Base-by-base conservation (phyloP, 2,797 vertebrate species). In the Hydrocynus forskahlii region DNA sequence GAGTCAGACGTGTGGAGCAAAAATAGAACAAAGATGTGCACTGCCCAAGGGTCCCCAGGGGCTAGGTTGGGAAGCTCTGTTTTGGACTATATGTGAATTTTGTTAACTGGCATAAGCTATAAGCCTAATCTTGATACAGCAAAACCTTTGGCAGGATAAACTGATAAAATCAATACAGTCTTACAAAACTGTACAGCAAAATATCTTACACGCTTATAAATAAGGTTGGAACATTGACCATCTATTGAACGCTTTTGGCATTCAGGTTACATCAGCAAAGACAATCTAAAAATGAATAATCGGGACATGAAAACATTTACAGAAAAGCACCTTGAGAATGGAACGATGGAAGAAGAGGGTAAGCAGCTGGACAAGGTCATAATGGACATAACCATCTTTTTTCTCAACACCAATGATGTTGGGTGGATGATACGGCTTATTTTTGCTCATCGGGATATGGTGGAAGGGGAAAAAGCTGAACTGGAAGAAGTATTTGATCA, bases 381-480 rank as follows among this genome's bases (percentile, higher is more conserved):
- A 99, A 87, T 96, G 97, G 29, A 99, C 98, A 0, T 99, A 99
- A 55, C 97, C 97, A 0, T 98, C 97, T 90, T 99, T 99, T 92
- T 98, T 99, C 87, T 99, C 98, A 86, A 98, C 95, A 0, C 98
- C 98, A 43, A 99, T 97, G 91, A 99, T 98, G 91, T 99, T 99
- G 23, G 97, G 95, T 1, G 96, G 94, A 84, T 96, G 90, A 86
- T 94, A 97, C 0, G 97, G 97, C 87, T 95, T 97, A 64, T 94
- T 94, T 87, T 91, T 95, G 19, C 92, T 67, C 1, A 94, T 3
- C 2, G 91, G 90, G 85, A 91, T 75, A 85, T 95, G 92, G 91
- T 98, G 97, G 92, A 98, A 99, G 78, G 97, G 96, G 87, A 99
- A 97, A 91, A 99, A 99, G 76, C 97, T 97, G 89, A 99, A 99